Percentiles rank a stretch among this genome's conserved stretches.
phyloP scores from a whole-genome alignment of 2,797 vertebrate genomes.

The Nyctalus aviator region DNA sequence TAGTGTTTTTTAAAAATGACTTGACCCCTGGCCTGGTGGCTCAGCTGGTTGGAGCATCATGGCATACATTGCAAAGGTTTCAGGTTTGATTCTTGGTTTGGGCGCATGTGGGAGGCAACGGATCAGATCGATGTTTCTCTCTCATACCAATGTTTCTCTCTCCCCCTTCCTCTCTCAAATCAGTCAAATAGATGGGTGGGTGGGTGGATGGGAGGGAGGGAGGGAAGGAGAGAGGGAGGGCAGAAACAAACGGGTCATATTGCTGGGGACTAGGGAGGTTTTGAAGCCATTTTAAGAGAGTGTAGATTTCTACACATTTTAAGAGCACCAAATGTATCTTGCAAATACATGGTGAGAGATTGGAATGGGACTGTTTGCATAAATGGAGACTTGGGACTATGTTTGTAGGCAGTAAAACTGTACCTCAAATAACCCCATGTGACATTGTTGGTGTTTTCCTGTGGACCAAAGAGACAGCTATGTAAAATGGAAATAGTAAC shows the following conservation, averaged over 20 bases:
- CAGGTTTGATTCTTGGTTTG: background rate
- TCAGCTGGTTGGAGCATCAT: background rate
- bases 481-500: constrained; percentile 37
- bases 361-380: background rate
- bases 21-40: background rate
- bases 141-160: background rate
- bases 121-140: background rate
- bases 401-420: constrained; percentile 17
- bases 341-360: background rate
- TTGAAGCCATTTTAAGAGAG: constrained; percentile 10
- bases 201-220: too few relatives aligned
- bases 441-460: constrained; percentile 41
- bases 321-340: background rate
- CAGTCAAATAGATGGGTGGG: background rate
- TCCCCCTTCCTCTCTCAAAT: background rate
- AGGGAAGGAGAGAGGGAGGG: too few relatives aligned
- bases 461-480: background rate
- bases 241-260: background rate
- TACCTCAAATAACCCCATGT: constrained; percentile 1
- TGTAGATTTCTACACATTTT: background rate
- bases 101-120: background rate
- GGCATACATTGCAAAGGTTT: background rate
- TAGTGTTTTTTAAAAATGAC: background rate
- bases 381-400: background rate
- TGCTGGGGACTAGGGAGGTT: background rate